phyloP scores from a whole-genome alignment of 2,113 vertebrate genomes.

The Amphiprion percula region DNA sequence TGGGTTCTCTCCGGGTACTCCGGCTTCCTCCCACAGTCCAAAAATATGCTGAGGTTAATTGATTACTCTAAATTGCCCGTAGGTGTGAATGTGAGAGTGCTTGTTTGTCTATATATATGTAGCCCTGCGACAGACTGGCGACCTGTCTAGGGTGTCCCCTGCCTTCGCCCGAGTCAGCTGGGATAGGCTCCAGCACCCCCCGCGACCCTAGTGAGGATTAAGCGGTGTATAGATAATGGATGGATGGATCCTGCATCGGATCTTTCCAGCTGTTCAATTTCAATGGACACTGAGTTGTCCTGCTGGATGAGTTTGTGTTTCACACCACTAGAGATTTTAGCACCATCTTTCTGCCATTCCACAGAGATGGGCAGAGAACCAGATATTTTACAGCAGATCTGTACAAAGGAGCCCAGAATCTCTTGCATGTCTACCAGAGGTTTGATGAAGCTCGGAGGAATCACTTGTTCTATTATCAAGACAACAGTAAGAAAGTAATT shows the following conservation, averaged over 20 bases:
- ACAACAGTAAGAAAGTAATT: constrained; percentile 71
- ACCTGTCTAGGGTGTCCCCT: too few relatives aligned
- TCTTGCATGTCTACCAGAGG: constrained; percentile 92
- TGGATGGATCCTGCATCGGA: constrained; percentile 90
- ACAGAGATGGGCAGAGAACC: constrained; percentile 95
- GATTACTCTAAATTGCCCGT: too few relatives aligned
- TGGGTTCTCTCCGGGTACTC: too few relatives aligned
- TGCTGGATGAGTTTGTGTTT: constrained; percentile 93
- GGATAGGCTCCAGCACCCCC: too few relatives aligned
- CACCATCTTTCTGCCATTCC: constrained; percentile 95
- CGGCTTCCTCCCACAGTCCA: too few relatives aligned
- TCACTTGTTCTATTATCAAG: constrained; percentile 91
- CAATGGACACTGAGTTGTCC: constrained; percentile 90
- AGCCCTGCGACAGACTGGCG: too few relatives aligned
- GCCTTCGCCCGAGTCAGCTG: too few relatives aligned
- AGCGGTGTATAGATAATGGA: too few relatives aligned
- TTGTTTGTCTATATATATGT: too few relatives aligned
- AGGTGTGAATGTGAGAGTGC: too few relatives aligned
- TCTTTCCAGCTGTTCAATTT: constrained; percentile 91
- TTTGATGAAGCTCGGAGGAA: constrained; percentile 94
- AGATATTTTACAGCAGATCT: constrained; percentile 94
- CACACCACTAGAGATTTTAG: constrained; percentile 90
- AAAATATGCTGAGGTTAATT: too few relatives aligned
- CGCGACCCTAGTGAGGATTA: too few relatives aligned
- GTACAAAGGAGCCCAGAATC: constrained; percentile 90